phyloP scores from a whole-genome alignment of 2,113 vertebrate species.

The Prionailurus bengalensis region DNA sequence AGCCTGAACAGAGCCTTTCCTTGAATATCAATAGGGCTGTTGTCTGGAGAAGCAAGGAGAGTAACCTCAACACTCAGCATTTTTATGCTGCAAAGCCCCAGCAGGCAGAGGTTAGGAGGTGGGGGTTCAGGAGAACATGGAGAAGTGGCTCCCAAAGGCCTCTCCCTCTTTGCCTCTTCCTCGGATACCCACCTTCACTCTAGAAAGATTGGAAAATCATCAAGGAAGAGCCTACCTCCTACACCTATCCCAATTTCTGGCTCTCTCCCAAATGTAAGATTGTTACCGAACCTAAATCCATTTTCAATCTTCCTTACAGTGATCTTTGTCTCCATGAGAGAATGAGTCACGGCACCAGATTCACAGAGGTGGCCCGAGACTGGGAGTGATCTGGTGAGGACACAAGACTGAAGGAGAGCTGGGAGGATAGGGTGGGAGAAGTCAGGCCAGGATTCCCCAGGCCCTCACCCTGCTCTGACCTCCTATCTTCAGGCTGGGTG shows the following conservation, averaged over 20 bases:
- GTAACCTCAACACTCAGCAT: conserved; percentile 70
- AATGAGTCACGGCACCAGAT: background rate
- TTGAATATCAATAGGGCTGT: conserved; percentile 74
- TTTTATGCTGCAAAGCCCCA: conserved; percentile 34
- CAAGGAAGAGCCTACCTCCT: conserved; percentile 40
- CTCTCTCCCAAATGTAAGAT: conserved; percentile 35
- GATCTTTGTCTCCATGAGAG: conserved; percentile 20
- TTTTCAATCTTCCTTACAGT: conserved; percentile 54
- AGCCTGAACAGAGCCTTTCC: conserved; percentile 42
- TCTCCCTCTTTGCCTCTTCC: background rate
- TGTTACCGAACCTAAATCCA: conserved; percentile 24
- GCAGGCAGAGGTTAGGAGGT: background rate
- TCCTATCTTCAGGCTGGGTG: background rate
- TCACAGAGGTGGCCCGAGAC: background rate
- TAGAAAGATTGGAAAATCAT: background rate
- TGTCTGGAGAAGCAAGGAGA: conserved; percentile 71
- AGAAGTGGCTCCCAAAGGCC: background rate
- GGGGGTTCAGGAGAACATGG: background rate
- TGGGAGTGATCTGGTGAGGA: background rate
- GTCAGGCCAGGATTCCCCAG: background rate
- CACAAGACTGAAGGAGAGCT: background rate
- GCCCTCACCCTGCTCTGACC: background rate
- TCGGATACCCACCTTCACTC: background rate
- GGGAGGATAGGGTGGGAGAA: background rate
- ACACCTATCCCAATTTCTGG: background rate